Conservation (phyloP, 2,113 vertebrate species). For the Pachypanchax playfairii region DNA sequence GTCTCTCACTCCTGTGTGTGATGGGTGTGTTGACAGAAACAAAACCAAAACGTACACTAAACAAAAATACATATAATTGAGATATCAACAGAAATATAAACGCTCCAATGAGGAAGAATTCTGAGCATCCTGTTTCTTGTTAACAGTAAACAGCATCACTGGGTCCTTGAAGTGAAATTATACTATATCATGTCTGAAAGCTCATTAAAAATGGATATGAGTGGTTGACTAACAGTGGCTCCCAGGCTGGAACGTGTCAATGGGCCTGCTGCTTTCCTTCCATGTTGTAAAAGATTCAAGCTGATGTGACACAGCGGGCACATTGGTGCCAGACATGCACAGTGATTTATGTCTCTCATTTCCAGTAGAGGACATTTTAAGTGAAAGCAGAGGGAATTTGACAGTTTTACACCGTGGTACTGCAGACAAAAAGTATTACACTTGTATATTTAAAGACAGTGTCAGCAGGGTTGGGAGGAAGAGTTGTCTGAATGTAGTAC, state of each 20-base stretch:
- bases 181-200: slow-evolving; percentile 82
- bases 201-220: slow-evolving; percentile 80
- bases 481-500: slow-evolving; percentile 28
- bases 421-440: slow-evolving; percentile 46
- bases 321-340: slow-evolving; percentile 58
- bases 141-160: slow-evolving; percentile 83
- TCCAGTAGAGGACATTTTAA: slow-evolving; percentile 71
- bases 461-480: slow-evolving; percentile 27
- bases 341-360: slow-evolving; percentile 75
- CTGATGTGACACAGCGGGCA: slow-evolving; percentile 74
- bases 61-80: slow-evolving; percentile 77
- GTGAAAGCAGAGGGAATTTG: slow-evolving; percentile 65
- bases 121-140: slow-evolving; percentile 79
- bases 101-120: slow-evolving; percentile 72
- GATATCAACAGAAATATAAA: slow-evolving; percentile 76
- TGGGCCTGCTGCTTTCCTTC: slow-evolving; percentile 55
- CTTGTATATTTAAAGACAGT: slow-evolving; percentile 37
- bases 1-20: no score
- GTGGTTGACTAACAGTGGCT: slow-evolving; percentile 75
- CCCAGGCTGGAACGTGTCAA: slow-evolving; percentile 73
- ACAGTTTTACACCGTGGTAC: slow-evolving; percentile 55
- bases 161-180: slow-evolving; percentile 83
- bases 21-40: no score
- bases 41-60: slow-evolving; percentile 60
- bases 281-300: slow-evolving; percentile 76